Percentiles rank a stretch among this genome's conserved stretches.
Conservation (phyloP, 2,888 invertebrate genomes). For the Oxycera nigricornis region DNA sequence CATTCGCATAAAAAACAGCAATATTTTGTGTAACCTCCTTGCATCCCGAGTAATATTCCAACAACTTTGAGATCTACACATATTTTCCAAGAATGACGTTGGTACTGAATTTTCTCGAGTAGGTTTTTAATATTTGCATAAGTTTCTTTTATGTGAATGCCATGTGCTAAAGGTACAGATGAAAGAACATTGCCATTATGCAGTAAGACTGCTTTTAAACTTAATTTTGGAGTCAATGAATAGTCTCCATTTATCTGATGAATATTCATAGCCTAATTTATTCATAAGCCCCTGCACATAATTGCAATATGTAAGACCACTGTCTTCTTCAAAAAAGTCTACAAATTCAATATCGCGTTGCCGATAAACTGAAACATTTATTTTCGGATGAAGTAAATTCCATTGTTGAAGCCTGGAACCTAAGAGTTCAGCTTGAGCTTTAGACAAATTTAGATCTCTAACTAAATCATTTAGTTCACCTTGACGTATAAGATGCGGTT, state of each 20-base stretch:
- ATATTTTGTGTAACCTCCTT: too few species aligned
- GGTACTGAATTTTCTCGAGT: too few species aligned
- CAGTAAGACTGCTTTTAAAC: not conserved
- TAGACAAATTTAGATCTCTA: slow-evolving; percentile 11
- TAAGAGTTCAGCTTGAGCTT: slow-evolving; percentile 12
- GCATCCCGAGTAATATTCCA: too few species aligned
- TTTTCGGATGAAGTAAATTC: slow-evolving; percentile 12
- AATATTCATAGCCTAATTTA: not conserved
- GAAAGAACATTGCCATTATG: not conserved
- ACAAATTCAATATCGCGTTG: too few species aligned
- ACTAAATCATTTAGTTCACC: slow-evolving; percentile 8
- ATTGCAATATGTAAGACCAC: not conserved
- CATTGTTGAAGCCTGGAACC: slow-evolving; percentile 12
- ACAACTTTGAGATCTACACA: too few species aligned
- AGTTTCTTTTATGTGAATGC: too few species aligned
- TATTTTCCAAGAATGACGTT: too few species aligned
- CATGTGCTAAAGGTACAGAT: too few species aligned
- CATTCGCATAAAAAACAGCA: too few species aligned
- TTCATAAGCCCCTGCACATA: not conserved
- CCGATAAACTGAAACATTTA: not conserved
- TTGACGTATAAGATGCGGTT: slow-evolving; percentile 5
- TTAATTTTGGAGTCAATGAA: too few species aligned
- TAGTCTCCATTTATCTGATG: not conserved
- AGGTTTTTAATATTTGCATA: too few species aligned
- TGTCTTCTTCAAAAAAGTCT: slow-evolving; percentile 8